Conservation (phyloP, 64 coral and sea anemone genomes). For the Pocillopora damicornis region DNA sequence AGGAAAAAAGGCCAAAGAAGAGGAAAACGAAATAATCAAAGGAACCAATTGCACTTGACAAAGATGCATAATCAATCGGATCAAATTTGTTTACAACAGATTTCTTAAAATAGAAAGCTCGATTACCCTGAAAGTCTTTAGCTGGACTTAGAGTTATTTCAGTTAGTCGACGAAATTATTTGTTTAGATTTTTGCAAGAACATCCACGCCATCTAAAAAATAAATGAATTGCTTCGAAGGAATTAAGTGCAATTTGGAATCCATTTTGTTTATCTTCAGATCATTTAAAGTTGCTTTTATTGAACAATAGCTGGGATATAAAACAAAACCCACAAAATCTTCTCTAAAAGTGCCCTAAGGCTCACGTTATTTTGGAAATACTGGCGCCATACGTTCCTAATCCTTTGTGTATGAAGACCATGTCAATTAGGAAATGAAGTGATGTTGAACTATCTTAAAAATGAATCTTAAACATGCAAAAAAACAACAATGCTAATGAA, state of each 20-base stretch:
- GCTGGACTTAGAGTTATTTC: neutral
- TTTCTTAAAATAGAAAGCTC: neutral
- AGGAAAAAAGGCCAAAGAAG: neutral
- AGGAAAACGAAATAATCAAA: neutral
- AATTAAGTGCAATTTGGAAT: conserved; percentile 2
- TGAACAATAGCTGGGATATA: neutral
- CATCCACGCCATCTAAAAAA: neutral
- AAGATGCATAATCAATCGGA: neutral
- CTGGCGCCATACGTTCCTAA: neutral
- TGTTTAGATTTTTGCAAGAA: neutral
- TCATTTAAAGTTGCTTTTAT: neutral
- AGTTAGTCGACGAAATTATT: neutral
- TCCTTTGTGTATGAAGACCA: neutral
- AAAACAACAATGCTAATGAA: conserved; percentile 3
- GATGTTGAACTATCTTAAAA: conserved; percentile 9
- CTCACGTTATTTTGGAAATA: conserved; percentile 19
- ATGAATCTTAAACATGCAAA: neutral
- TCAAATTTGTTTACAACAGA: neutral
- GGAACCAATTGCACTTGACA: neutral
- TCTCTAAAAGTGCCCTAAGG: neutral
- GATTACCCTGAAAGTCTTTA: neutral
- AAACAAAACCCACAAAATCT: neutral
- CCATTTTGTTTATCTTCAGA: neutral
- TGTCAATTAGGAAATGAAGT: conserved; percentile 25
- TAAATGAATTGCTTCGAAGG: neutral